These are phyloP conservation scores for Bos javanicus DNA, from an alignment of 2,113 vertebrate genomes.

Conservation along the genomic window DNA sequence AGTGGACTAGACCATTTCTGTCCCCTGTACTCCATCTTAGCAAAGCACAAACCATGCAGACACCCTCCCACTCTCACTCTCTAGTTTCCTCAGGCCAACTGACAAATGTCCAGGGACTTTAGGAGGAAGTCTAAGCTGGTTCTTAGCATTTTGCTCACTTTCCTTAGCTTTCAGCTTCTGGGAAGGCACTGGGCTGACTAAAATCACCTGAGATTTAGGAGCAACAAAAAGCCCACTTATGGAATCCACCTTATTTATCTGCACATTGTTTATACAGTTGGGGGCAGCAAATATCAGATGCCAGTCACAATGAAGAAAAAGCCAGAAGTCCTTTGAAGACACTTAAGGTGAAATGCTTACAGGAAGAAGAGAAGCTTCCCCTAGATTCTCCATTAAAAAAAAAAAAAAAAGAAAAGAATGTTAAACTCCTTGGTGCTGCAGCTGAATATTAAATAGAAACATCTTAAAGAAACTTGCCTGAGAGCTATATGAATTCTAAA, in stretches of 20 bases:
- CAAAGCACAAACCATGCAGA: background rate
- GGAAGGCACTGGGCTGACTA: background rate
- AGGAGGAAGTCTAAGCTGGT: background rate
- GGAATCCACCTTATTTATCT: constrained; percentile 8
- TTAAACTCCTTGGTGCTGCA: constrained; percentile 49
- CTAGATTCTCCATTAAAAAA: constrained; percentile 30
- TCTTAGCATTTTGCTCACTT: background rate
- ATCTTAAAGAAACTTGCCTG: constrained; percentile 66
- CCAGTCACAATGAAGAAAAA: constrained; percentile 45
- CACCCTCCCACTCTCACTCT: background rate
- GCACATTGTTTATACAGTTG: background rate
- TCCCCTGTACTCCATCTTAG: background rate
- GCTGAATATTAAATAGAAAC: constrained; percentile 70
- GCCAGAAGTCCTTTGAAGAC: constrained; percentile 18
- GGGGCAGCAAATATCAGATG: constrained; percentile 14
- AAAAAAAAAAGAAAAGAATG: constrained; percentile 47
- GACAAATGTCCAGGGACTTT: background rate
- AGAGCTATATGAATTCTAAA: constrained; percentile 65
- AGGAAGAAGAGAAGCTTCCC: constrained; percentile 41
- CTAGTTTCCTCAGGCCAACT: background rate
- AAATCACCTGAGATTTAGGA: background rate
- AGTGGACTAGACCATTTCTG: background rate
- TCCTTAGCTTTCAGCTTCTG: background rate
- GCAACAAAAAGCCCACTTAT: background rate
- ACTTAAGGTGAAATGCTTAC: constrained; percentile 43